Percentiles rank a stretch among this genome's conserved stretches.
Conservation (phyloP, 2,113 vertebrate genomes). For the Mus spicilegus region DNA sequence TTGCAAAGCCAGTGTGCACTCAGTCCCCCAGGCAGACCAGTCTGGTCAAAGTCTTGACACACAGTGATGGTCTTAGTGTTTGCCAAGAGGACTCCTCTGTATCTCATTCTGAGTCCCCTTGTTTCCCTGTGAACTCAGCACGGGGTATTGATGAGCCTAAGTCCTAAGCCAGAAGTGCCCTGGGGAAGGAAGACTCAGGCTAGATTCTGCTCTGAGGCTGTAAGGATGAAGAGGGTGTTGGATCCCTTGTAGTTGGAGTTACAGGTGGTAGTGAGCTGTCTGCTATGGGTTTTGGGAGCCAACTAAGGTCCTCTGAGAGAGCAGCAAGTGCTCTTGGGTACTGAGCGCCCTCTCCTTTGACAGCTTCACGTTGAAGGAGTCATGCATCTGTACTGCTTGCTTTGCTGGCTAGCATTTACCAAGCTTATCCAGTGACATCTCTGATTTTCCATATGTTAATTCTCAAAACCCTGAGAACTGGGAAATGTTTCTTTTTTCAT, state of each 20-base stretch:
- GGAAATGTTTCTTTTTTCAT: background rate
- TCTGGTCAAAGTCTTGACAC: background rate
- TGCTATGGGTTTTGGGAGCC: background rate
- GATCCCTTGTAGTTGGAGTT: background rate
- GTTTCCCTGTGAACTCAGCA: background rate
- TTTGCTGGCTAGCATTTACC: background rate
- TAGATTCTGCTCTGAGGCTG: background rate
- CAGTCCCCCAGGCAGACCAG: background rate
- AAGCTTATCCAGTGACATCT: background rate
- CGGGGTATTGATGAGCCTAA: background rate
- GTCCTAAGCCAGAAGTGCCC: background rate
- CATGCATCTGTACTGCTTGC: background rate
- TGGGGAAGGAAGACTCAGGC: background rate
- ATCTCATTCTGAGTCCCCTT: background rate
- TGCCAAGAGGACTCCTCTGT: slow-evolving; percentile 20
- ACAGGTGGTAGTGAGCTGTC: background rate
- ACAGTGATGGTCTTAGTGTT: background rate
- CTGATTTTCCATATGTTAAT: background rate
- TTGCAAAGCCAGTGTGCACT: background rate
- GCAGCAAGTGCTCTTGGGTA: background rate
- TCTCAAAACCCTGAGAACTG: background rate
- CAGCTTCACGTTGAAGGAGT: background rate
- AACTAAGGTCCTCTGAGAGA: background rate
- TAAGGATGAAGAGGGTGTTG: background rate
- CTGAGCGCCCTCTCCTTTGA: background rate